Conservation (phyloP, 2,113 vertebrate genomes). For the Pedionomus torquatus region DNA sequence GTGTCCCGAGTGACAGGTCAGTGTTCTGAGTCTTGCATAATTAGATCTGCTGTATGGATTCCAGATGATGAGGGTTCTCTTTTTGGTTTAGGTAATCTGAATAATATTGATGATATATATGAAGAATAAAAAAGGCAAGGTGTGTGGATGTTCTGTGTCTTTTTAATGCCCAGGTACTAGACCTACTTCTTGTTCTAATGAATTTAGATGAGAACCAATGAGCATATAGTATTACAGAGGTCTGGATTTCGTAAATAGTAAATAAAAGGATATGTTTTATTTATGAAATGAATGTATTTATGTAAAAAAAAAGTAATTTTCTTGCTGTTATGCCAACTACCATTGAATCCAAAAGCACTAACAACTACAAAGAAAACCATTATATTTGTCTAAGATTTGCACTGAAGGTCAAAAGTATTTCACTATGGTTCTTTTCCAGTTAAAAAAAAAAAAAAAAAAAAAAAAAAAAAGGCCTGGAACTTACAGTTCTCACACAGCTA, state of each 20-base stretch:
- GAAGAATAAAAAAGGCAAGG: neutral
- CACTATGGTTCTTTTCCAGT: neutral
- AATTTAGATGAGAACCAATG: neutral
- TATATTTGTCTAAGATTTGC: neutral
- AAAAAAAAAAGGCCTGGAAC: neutral
- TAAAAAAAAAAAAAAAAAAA: too few species aligned
- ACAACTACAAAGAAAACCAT: neutral
- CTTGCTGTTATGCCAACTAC: neutral
- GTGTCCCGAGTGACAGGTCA: neutral
- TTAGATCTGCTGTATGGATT: neutral
- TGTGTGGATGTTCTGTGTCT: neutral
- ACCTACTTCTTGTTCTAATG: neutral
- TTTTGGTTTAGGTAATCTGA: neutral
- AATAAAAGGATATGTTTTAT: neutral
- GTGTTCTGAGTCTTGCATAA: neutral
- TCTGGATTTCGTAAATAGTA: neutral
- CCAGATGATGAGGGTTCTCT: neutral
- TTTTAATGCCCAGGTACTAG: neutral
- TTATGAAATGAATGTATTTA: neutral
- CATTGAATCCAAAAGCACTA: neutral
- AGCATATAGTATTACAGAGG: neutral
- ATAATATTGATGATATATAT: neutral
- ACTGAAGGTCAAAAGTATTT: neutral
- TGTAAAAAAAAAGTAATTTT: neutral
- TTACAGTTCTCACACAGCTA: neutral